Evolutionary conservation across 1,140 invertebrate genomes (phyloP).

Genomic region (Globodera ellingtonae): DNA sequence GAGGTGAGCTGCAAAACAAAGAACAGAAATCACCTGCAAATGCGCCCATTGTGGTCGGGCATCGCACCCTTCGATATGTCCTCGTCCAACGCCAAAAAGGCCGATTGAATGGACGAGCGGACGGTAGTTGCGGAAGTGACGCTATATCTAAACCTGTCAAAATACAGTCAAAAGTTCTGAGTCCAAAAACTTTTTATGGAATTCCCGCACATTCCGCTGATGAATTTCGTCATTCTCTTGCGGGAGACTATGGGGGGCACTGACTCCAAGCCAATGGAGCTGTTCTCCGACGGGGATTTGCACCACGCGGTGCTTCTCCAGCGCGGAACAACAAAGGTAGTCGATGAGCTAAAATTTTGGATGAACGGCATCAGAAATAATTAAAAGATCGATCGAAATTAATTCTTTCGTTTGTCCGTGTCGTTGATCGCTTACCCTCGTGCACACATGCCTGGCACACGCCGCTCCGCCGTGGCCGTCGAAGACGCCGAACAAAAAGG

Average conservation of each 20-base stretch:
- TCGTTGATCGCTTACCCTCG: slow-evolving; percentile 35
- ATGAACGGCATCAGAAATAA: background rate
- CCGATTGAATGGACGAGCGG: slow-evolving; percentile 55
- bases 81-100: slow-evolving; percentile 56
- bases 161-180: slow-evolving; percentile 7
- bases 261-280: slow-evolving; percentile 62
- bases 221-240: slow-evolving; percentile 42
- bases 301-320: slow-evolving; percentile 43
- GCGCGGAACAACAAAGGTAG: slow-evolving; percentile 43
- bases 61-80: slow-evolving; percentile 58
- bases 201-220: slow-evolving; percentile 49
- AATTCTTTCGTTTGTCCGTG: background rate
- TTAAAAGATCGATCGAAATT: too few relatives aligned
- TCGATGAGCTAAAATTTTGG: background rate
- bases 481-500: slow-evolving; percentile 61
- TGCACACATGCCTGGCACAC: slow-evolving; percentile 58
- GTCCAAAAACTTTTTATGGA: slow-evolving; percentile 42
- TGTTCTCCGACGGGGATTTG: slow-evolving; percentile 54
- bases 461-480: slow-evolving; percentile 61
- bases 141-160: slow-evolving; percentile 43
- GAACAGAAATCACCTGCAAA: slow-evolving; percentile 45
- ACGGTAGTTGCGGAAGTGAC: slow-evolving; percentile 40
- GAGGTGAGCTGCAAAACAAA: background rate
- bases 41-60: slow-evolving; percentile 54
- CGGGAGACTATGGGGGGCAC: slow-evolving; percentile 52